These are phyloP conservation scores for Mormyrops attenuatus DNA, from an alignment of 2,797 vertebrate genomes.

Conservation along the genomic window DNA sequence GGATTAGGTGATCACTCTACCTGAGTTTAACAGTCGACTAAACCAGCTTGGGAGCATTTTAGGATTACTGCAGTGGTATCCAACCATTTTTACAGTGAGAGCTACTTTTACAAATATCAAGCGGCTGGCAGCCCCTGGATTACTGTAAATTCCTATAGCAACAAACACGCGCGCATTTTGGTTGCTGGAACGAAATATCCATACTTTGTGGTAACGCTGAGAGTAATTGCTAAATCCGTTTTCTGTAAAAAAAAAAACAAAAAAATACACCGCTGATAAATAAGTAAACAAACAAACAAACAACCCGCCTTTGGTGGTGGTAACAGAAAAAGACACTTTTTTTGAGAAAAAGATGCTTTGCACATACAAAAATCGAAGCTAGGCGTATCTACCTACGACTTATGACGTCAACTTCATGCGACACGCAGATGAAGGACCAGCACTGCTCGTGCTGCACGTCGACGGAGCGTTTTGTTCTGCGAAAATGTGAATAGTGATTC, in stretches of 20 bases:
- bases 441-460: conserved; percentile 29
- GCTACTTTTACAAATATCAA: background rate
- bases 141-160: background rate
- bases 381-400: background rate
- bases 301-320: background rate
- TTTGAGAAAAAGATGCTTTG: background rate
- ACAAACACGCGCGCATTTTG: background rate
- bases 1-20: too few relatives aligned
- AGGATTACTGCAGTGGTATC: background rate
- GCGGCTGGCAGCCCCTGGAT: background rate
- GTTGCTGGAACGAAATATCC: background rate
- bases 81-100: background rate
- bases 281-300: background rate
- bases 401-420: conserved; percentile 20
- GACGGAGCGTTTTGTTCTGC: conserved; percentile 18
- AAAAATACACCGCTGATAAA: background rate
- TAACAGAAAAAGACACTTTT: background rate
- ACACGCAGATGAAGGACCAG: conserved; percentile 25
- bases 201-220: background rate
- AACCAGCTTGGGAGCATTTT: background rate
- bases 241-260: background rate
- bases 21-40: background rate
- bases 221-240: background rate
- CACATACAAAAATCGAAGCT: background rate
- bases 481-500: background rate